Conservation (phyloP, 2,888 invertebrate genomes). For the Xestoiulus laeticollis region DNA sequence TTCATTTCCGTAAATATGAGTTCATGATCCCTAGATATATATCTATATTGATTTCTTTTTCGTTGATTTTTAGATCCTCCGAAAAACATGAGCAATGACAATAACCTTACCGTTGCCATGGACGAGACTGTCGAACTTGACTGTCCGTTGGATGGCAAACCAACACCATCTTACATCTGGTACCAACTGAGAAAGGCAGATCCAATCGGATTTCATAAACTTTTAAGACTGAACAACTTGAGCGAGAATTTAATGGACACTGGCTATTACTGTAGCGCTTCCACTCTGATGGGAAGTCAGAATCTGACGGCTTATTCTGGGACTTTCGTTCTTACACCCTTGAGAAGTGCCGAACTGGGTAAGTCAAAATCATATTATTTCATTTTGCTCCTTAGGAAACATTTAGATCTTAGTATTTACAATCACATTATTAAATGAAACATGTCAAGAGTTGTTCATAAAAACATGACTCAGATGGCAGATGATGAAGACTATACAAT, state of each 20-base stretch:
- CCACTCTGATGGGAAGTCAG: slow-evolving; percentile 39
- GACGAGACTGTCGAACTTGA: slow-evolving; percentile 44
- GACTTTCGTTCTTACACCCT: slow-evolving; percentile 19
- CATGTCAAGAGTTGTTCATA: too few relatives aligned
- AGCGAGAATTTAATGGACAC: neutral
- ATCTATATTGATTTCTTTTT: slow-evolving; percentile 9
- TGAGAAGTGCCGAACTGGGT: neutral
- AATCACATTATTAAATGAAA: too few relatives aligned
- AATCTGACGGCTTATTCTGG: slow-evolving; percentile 51
- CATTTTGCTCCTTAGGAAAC: neutral
- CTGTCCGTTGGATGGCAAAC: slow-evolving; percentile 51
- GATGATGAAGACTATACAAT: too few relatives aligned
- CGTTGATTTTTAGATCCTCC: slow-evolving; percentile 50
- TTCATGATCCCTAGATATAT: too few relatives aligned
- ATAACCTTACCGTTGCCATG: slow-evolving; percentile 47
- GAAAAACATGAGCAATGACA: slow-evolving; percentile 40
- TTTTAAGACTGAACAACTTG: slow-evolving; percentile 38
- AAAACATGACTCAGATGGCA: too few relatives aligned
- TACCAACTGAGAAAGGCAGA: slow-evolving; percentile 18
- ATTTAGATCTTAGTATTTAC: too few relatives aligned
- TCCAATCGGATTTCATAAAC: neutral
- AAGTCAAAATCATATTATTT: neutral
- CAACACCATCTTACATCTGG: slow-evolving; percentile 47
- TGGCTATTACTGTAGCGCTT: slow-evolving; percentile 50
- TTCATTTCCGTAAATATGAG: slow-evolving; percentile 1